Evolutionary conservation across 2,888 invertebrate species (phyloP), one percentile per base, ranked within the genome.

Genomic region (Agapostemon virescens): DNA sequence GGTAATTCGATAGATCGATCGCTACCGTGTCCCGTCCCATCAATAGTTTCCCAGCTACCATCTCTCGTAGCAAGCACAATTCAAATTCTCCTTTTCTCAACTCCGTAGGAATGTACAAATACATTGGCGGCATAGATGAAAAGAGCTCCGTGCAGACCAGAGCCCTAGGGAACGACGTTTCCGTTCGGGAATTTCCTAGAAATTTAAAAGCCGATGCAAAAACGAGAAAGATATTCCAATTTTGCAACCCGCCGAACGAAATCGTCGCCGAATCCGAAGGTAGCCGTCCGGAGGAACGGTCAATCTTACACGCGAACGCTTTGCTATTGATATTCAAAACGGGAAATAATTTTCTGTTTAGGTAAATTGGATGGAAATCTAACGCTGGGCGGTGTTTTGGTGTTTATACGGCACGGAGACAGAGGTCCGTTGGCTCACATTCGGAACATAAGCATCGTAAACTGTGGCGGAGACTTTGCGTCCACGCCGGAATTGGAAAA

Each of bases 321-420:
- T n/a, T n/a, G n/a, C n/a, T n/a, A n/a, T n/a, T n/a, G n/a, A n/a
- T n/a, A n/a, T n/a, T n/a, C n/a, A n/a, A n/a, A n/a, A n/a, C n/a
- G n/a, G n/a, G n/a, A n/a, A n/a, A 15, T 13, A 67, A 17, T 6
- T 20, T 49, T 13, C 13, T 2, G 23, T 17, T 49, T 86, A 94
- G 92, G 94, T 88, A 91, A 92, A 89, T 87, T 94, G 89, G 93
- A 93, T 84, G 94, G 94, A 23, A 94, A 95, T 74, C 95, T 96
- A 94, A 93, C 95, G 61, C 92, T 97, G 58, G 95, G 95, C 90
- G 96, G 96, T 7, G 94, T 97, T 3, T 91, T 97, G 58, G 94
- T 97, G 69, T 93, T 98, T 68, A 96, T 97, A 6, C 94, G 98
- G 23, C 98, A 98, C 91, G 98, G 98, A 0, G 98, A 98, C 91